Base-by-base conservation (phyloP, 1,140 invertebrate genomes). In the Pseudomyrmex flavicornis region DNA sequence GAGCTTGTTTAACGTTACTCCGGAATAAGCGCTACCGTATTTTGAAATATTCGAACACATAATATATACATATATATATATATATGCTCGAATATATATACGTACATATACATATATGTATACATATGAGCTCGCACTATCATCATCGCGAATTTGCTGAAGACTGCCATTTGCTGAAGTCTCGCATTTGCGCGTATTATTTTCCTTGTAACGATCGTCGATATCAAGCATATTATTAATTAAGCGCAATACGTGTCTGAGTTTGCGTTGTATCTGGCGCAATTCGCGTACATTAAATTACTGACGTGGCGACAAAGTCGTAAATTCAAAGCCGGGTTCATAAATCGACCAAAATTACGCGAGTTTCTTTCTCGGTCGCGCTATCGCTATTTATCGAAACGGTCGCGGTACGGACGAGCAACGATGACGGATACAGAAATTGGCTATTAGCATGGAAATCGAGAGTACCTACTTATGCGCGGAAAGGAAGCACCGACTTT, bases 141-240 rank as follows among this genome's bases (percentile, higher is more conserved):
- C 65, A 48, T 7, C 54, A 59, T 59, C 20, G 54, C 56, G 76
- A 80, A 72, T 70, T 70, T 72, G 63, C 63, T n/a, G n/a, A 77
- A 77, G 63, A 77, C 63, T 48, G 54, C 56, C 17, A 48, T 61
- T 54, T 56, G 54, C 77, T 66, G 72, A 85, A 86, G 65, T 82
- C 20, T 61, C 59, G 70, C 66, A 50, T 80, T 50, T 68, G 66
- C 61, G 20, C 48, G 65, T 61, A 68, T 35, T 35, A 35, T 86
- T 86, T 66, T 56, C 15, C 68, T 56, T 85, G 77, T 87, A 87
- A 87, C 79, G 65, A 87, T 87, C 77, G 65, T 58, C 70, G 44
- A 73, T 85, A 59, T 61, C 76, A 52, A 54, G 68, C 61, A 69
- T 52, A 83, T 87, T 86, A 87, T 87, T 87, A 87, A 87, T 87